Conservation (phyloP, 2,888 invertebrate genomes). For the Ophion obscuratus region DNA sequence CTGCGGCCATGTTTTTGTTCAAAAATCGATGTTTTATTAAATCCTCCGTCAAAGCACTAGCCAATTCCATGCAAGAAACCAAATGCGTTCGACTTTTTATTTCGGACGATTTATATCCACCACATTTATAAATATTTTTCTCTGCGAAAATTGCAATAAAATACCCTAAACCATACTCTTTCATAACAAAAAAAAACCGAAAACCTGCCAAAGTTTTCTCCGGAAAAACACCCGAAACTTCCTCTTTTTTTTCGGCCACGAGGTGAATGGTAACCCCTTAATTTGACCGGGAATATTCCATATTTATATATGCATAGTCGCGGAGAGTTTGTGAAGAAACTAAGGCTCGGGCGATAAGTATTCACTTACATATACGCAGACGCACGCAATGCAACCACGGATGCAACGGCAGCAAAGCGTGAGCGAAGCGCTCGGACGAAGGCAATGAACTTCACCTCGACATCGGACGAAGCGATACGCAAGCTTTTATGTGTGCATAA, state of each 20-base stretch:
- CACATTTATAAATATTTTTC: too few species aligned
- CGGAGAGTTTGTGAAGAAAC: conserved; percentile 48
- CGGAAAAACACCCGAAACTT: too few species aligned
- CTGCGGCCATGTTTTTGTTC: not conserved
- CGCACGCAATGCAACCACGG: conserved; percentile 51
- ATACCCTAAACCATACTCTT: too few species aligned
- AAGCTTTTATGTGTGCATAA: conserved; percentile 81
- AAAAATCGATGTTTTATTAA: not conserved
- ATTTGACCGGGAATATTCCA: conserved; percentile 2
- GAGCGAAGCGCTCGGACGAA: conserved; percentile 71
- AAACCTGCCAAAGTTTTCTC: too few species aligned
- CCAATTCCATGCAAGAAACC: too few species aligned
- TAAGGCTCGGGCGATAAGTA: conserved; percentile 54
- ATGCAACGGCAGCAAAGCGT: conserved; percentile 50
- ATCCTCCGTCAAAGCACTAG: too few species aligned
- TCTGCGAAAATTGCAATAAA: too few species aligned
- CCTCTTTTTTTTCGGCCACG: too few species aligned
- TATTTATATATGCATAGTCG: conserved; percentile 12
- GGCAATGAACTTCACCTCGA: conserved; percentile 84
- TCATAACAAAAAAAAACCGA: too few species aligned
- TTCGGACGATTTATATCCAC: too few species aligned
- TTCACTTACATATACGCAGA: conserved; percentile 62
- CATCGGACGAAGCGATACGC: conserved; percentile 74
- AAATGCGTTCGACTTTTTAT: too few species aligned
- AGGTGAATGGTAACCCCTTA: too few species aligned